Conservation (phyloP, 2,797 vertebrate species). For the Falco concolor region DNA sequence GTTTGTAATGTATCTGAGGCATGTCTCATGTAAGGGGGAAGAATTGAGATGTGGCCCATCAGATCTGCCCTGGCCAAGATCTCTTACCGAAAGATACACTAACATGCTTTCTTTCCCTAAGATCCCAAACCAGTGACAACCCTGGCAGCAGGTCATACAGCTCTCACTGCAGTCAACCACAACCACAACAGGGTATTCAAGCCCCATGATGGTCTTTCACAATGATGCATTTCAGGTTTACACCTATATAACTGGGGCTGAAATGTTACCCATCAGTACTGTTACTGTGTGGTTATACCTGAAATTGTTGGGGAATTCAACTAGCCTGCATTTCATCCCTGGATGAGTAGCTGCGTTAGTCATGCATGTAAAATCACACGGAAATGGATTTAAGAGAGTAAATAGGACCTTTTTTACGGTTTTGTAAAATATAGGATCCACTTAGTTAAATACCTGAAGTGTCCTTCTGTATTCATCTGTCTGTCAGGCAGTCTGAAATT, state of each 20-base stretch:
- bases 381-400: neutral
- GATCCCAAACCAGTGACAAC: neutral
- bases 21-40: neutral
- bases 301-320: neutral
- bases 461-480: conserved; percentile 78
- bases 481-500: conserved; percentile 82
- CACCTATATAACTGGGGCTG: neutral
- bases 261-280: neutral
- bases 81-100: neutral
- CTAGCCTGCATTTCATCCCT: neutral
- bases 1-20: neutral
- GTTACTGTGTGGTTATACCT: neutral
- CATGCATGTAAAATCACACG: conserved; percentile 23
- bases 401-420: neutral
- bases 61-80: neutral
- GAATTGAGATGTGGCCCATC: neutral
- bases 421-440: neutral
- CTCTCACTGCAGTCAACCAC: neutral
- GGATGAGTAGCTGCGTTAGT: conserved; percentile 2
- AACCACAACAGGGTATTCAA: neutral
- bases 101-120: neutral
- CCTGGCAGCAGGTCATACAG: neutral
- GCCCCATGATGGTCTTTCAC: neutral
- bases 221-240: neutral
- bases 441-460: conserved; percentile 79